phyloP scores from a whole-genome alignment of 2,888 invertebrate species.

The Orthosia gothica region DNA sequence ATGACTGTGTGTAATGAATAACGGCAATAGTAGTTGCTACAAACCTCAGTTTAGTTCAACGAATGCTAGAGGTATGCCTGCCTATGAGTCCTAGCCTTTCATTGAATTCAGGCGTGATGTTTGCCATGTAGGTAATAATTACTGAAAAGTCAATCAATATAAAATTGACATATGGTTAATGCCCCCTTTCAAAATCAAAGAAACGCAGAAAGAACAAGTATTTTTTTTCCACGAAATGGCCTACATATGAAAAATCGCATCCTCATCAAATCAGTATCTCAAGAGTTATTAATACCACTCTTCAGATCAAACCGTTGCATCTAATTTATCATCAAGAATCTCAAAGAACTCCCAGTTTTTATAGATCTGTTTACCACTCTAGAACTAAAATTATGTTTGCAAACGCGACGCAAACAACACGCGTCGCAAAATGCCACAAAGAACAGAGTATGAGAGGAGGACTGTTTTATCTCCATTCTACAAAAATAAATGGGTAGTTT shows the following conservation, averaged over 20 bases:
- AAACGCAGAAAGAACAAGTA: too few species aligned
- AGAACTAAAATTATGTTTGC: slow-evolving; percentile 19
- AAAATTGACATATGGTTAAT: not conserved
- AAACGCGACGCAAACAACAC: slow-evolving; percentile 14
- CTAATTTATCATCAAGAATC: not conserved
- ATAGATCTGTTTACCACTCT: slow-evolving; percentile 13
- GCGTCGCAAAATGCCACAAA: slow-evolving; percentile 32
- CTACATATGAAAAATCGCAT: too few species aligned
- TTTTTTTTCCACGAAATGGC: too few species aligned
- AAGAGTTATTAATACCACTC: too few species aligned
- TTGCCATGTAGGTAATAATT: too few species aligned
- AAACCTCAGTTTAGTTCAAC: too few species aligned
- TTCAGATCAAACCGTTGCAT: not conserved
- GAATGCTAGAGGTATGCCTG: too few species aligned
- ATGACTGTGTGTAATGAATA: too few species aligned
- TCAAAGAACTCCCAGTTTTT: not conserved
- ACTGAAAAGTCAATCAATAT: not conserved
- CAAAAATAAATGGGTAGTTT: slow-evolving; percentile 51
- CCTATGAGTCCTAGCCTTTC: too few species aligned
- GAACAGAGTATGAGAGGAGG: slow-evolving; percentile 2
- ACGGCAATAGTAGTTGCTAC: too few species aligned
- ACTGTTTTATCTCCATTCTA: slow-evolving; percentile 47
- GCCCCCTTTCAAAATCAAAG: not conserved
- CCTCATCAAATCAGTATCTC: too few species aligned
- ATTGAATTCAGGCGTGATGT: too few species aligned